Evolutionary conservation across 2,797 vertebrate species (phyloP).

Genomic region (Manis crassicaudata): DNA sequence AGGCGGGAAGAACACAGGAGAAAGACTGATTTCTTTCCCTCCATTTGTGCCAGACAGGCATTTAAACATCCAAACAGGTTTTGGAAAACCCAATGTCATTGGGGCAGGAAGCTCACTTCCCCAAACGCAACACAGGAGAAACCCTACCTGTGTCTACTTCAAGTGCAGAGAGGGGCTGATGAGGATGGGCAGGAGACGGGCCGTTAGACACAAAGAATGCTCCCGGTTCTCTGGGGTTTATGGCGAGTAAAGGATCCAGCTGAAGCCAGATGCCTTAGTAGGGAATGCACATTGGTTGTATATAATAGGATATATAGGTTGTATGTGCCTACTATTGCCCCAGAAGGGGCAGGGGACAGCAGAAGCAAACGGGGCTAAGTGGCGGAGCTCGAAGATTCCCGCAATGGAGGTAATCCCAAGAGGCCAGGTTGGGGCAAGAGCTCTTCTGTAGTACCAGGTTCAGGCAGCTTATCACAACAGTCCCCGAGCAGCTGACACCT

Average conservation of each 20-base stretch:
- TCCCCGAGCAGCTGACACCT: not conserved
- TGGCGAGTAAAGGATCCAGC: not conserved
- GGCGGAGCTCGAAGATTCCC: not conserved
- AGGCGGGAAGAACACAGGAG: not conserved
- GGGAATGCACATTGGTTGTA: not conserved
- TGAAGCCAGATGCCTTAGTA: not conserved
- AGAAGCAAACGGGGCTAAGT: not conserved
- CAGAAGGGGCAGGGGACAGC: not conserved
- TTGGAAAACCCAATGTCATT: not conserved
- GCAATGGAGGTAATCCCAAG: not conserved
- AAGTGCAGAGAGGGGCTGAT: not conserved
- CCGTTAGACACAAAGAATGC: rapidly evolving
- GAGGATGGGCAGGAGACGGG: not conserved
- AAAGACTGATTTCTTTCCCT: not conserved
- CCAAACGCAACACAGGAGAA: not conserved
- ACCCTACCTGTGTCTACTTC: not conserved
- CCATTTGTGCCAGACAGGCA: not conserved
- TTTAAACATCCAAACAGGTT: not conserved
- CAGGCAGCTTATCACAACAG: rapidly evolving
- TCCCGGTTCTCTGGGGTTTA: not conserved
- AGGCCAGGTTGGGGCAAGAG: no score
- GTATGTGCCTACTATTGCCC: no score
- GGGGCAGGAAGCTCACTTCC: not conserved
- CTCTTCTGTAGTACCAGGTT: not conserved
- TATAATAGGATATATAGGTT: no score